Conservation (phyloP, 2,113 vertebrate species). For the Anser brachyrhynchus region DNA sequence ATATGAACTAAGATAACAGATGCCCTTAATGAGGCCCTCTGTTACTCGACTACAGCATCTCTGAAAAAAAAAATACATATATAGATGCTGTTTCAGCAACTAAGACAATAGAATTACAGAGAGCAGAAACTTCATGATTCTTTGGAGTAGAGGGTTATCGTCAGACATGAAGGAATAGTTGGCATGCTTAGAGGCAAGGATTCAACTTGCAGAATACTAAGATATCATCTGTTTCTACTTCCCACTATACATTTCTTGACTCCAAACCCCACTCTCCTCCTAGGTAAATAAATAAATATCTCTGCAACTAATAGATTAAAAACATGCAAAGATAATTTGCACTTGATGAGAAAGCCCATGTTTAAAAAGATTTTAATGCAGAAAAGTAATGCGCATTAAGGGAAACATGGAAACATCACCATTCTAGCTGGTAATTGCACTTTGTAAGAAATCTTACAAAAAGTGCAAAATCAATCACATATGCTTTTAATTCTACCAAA, state of each 20-base stretch:
- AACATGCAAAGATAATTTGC: not conserved
- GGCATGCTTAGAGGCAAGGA: not conserved
- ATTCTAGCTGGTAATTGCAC: not conserved
- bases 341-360: not conserved
- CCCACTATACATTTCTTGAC: not conserved
- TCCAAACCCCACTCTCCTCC: not conserved
- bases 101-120: conserved; percentile 47
- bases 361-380: not conserved
- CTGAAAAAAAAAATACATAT: conserved; percentile 51
- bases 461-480: not conserved
- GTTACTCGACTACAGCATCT: conserved; percentile 53
- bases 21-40: conserved; percentile 72
- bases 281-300: conserved; percentile 6
- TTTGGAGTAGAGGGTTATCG: conserved; percentile 43
- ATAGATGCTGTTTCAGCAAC: conserved; percentile 67
- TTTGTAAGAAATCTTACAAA: not conserved
- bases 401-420: not conserved
- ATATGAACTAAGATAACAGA: conserved; percentile 74
- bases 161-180: not conserved
- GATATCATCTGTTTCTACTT: not conserved
- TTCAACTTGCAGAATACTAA: not conserved
- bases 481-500: not conserved
- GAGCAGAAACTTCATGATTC: conserved; percentile 34
- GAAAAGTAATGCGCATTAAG: not conserved
- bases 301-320: not conserved